These are phyloP conservation scores for Linepithema humile DNA, from an alignment of 1,140 invertebrate genomes.

Conservation along the genomic window DNA sequence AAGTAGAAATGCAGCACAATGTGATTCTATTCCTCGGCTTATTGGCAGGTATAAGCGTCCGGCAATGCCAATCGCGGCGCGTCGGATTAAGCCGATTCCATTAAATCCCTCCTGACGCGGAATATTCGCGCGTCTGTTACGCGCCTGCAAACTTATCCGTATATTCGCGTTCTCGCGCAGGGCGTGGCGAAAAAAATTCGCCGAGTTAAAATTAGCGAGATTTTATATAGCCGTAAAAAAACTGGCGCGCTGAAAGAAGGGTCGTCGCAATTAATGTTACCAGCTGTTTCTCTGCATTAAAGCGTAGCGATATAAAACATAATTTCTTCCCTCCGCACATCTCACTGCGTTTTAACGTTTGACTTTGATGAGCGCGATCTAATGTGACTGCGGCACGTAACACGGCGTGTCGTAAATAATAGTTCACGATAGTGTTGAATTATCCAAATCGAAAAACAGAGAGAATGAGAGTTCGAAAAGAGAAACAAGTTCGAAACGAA, in stretches of 20 bases:
- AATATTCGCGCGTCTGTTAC: not conserved
- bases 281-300: not conserved
- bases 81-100: slow-evolving; percentile 25
- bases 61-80: not conserved
- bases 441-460: not conserved
- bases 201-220: slow-evolving; percentile 30
- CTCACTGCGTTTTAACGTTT: not conserved
- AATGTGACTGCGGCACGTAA: not conserved
- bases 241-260: not conserved
- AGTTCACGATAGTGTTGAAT: not conserved
- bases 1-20: slow-evolving; percentile 10
- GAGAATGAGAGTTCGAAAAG: not conserved
- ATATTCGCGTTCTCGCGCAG: not conserved
- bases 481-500: not conserved
- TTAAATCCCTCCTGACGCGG: slow-evolving; percentile 21
- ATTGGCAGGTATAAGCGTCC: slow-evolving; percentile 31
- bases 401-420: not conserved
- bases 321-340: not conserved
- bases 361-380: not conserved
- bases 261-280: slow-evolving; percentile 5
- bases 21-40: slow-evolving; percentile 34
- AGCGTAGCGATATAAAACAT: not conserved
- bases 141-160: not conserved
- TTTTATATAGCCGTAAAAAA: slow-evolving; percentile 25
- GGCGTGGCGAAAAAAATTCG: slow-evolving; percentile 2